Base-by-base conservation (phyloP, 1,140 invertebrate genomes). In the Neoseiulus cucumeris region DNA sequence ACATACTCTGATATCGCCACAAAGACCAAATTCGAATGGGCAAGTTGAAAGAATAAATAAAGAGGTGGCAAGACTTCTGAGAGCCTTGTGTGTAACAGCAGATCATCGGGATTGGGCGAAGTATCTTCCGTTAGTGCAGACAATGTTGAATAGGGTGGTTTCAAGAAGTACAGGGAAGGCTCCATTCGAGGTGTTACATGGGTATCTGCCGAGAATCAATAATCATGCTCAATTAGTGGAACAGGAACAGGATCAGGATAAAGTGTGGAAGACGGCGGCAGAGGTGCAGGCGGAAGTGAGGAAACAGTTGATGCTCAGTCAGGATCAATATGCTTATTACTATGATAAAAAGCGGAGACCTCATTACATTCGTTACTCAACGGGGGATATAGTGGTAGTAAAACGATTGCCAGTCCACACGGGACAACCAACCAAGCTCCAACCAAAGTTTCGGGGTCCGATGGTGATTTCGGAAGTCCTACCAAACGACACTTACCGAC, bases 21-120 rank as follows among this genome's bases (percentile, higher is more conserved):
- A 70, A 20, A 64, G 68, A 7, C 71, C 71, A 65, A 66, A 68
- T 22, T 65, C 64, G 0, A 73, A 73, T 64, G 71, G 68, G 12
- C 42, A 67, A 12, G 67, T 68, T 5, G 70, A 70, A 59, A 65
- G 66, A 7, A 68, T 72, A 20, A 72, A 72, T 12, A n/a, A n/a
- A n/a, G n/a, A n/a, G n/a, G n/a, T n/a, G n/a, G n/a, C n/a, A n/a
- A n/a, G n/a, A n/a, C n/a, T 12, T 12, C 12, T 44, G n/a, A 12
- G 42, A 44, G n/a, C 42, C 12, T 12, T 12, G 12, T 44, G 42
- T n/a, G 12, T 12, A 44, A n/a, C 12, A 12, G 12, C 42, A 44
- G 42, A 44, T 12, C 12, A 44, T n/a, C 12, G n/a, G n/a, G 42
- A 44, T 44, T 44, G 42, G 42, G 42, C n/a, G n/a, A 12, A 44